Evolutionary conservation across 2,113 vertebrate genomes (phyloP), one percentile per base, ranked within the genome.

Genomic region (Anhinga rufa): DNA sequence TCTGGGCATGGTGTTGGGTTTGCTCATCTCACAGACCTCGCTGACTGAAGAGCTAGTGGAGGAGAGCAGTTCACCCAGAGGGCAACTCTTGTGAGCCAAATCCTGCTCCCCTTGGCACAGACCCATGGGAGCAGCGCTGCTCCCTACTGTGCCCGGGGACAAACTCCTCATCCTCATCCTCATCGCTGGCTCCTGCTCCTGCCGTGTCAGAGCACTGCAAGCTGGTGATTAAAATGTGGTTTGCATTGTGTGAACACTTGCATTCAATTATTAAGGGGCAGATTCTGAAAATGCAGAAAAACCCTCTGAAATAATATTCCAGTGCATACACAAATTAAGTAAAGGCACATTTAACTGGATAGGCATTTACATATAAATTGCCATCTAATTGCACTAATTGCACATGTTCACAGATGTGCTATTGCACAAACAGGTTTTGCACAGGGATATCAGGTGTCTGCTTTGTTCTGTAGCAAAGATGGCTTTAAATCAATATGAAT

Each of bases 331-430:
- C 86, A 66, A 74, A 94, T 87, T 84, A 92, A 65, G 81, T 14
- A 76, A 84, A 92, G 38, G 85, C 75, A 28, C 62, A 75, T 96
- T 95, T 86, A 64, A 93, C 55, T 84, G 40, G 46, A 52, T 79
- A 75, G 52, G 40, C 49, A 96, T 97, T 97, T 97, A 68, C 94
- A 97, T 97, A 95, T 93, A 96, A 95, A 97, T 94, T 95, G 84
- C 54, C 32, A 10, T 21, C 84, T 91, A 95, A 96, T 96, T 95
- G 90, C 86, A 90, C 79, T 95, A 95, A 97, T 95, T 95, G 92
- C 92, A 69, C 94, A 38, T 2, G 4, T 31, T 89, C 86, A 48
- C 95, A 97, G 96, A 96, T 93, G 88, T 70, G 74, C 70, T 70
- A 21, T 85, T 80, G 89, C 95, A 95, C 89, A 85, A 85, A 42